A percentile compares a stretch with the other conserved stretches of the same genome.
phyloP scores from a whole-genome alignment of 1,140 invertebrate species.

The Bombus turneri region DNA sequence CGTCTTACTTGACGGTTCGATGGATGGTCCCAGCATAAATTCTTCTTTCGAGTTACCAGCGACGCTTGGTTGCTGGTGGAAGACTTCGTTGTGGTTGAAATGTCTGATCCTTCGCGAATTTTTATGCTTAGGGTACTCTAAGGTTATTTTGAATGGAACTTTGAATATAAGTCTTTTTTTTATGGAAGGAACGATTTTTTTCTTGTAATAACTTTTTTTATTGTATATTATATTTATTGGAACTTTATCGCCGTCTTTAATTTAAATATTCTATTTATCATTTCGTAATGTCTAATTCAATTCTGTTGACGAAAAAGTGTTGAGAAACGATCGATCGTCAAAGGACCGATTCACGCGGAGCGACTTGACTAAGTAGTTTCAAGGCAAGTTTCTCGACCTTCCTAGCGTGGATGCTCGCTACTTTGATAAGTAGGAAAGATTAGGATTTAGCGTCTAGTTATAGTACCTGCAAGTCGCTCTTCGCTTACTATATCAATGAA shows the following conservation, averaged over 20 bases:
- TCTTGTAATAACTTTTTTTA: too few species aligned
- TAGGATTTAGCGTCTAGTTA: conserved; percentile 21
- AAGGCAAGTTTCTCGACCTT: background rate
- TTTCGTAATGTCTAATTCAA: too few species aligned
- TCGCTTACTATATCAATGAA: background rate
- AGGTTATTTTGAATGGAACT: background rate
- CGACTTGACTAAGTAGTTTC: background rate
- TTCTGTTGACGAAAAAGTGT: too few species aligned
- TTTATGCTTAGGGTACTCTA: background rate
- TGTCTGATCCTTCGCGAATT: background rate
- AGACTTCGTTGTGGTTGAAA: background rate
- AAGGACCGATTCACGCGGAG: background rate
- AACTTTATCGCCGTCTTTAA: too few species aligned
- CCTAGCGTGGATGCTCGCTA: background rate
- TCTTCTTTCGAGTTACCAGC: conserved; percentile 15
- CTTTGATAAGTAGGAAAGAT: conserved; percentile 3
- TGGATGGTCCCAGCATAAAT: conserved; percentile 37
- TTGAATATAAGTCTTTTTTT: background rate
- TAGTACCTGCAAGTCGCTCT: background rate
- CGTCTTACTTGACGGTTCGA: conserved; percentile 1
- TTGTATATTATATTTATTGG: too few species aligned
- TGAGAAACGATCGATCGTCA: background rate
- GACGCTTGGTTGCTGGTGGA: background rate
- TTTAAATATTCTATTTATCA: too few species aligned
- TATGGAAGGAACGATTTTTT: background rate